Evolutionary conservation across 2,797 vertebrate genomes (phyloP).

Genomic region (Lycodopsis pacificus): DNA sequence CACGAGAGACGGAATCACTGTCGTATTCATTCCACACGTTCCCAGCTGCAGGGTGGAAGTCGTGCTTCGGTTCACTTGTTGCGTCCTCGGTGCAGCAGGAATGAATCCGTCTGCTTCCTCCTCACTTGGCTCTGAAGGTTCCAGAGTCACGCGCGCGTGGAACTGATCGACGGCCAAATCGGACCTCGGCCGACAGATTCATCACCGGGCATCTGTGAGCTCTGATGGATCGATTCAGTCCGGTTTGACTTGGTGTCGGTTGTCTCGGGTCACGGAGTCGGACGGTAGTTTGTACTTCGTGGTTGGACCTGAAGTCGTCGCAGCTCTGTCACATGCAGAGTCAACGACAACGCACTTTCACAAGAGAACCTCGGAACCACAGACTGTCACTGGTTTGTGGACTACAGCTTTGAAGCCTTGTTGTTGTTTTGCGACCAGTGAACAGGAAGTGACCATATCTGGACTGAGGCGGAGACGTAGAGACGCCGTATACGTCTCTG

Average conservation of each 20-base stretch:
- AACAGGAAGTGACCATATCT: too few species aligned
- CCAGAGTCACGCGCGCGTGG: not conserved
- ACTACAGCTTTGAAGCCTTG: too few species aligned
- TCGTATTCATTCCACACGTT: slow-evolving; percentile 28
- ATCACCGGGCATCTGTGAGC: not conserved
- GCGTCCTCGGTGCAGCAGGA: not conserved
- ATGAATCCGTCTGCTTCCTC: not conserved
- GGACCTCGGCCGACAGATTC: not conserved
- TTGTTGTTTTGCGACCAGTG: too few species aligned
- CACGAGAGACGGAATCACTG: slow-evolving; percentile 33
- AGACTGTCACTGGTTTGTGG: too few species aligned
- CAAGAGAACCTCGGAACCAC: too few species aligned
- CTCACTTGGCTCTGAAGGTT: not conserved
- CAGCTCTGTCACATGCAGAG: too few species aligned
- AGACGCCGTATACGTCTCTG: too few species aligned
- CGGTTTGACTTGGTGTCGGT: slow-evolving; percentile 5
- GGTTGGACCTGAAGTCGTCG: too few species aligned
- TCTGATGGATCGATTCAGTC: slow-evolving; percentile 15
- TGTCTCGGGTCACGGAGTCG: not conserved
- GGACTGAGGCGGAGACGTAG: too few species aligned
- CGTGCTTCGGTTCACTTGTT: not conserved
- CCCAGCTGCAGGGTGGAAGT: slow-evolving; percentile 21
- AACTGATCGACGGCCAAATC: not conserved
- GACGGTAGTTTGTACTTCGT: not conserved
- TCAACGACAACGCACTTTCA: not conserved